Percentiles rank a stretch among this genome's conserved stretches.
phyloP scores from a whole-genome alignment of 2,888 invertebrate species.

The Folsomia candida region DNA sequence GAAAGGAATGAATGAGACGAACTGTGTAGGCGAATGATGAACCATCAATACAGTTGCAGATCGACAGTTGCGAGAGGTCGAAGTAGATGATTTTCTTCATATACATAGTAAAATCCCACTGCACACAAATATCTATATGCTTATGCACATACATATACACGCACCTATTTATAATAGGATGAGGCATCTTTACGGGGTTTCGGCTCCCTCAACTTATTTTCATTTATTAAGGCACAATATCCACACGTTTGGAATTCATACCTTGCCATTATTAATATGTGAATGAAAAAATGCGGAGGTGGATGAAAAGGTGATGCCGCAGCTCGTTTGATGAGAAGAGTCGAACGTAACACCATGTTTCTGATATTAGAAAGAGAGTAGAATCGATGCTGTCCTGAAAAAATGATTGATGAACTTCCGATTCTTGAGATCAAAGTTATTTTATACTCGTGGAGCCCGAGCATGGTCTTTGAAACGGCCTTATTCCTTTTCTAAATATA shows the following conservation, averaged over 20 bases:
- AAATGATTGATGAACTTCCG: conserved; percentile 51
- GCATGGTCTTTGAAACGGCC: conserved; percentile 4
- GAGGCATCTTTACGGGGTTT: too few species aligned
- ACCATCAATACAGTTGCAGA: too few species aligned
- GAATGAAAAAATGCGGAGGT: not conserved
- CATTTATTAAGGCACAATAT: not conserved
- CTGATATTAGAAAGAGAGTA: conserved; percentile 1
- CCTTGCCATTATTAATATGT: not conserved
- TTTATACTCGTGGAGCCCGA: conserved; percentile 34
- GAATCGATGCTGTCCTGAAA: conserved; percentile 38
- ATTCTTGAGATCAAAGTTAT: conserved; percentile 51
- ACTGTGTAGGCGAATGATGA: too few species aligned
- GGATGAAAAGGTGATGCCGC: not conserved
- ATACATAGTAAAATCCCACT: too few species aligned
- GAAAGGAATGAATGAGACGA: not conserved
- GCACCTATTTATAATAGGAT: too few species aligned
- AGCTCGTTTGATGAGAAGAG: not conserved
- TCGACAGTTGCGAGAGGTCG: too few species aligned
- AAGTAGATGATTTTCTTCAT: too few species aligned
- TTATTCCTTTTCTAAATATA: too few species aligned
- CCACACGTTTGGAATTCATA: not conserved
- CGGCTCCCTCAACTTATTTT: not conserved
- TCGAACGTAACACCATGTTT: not conserved
- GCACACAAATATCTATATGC: too few species aligned
- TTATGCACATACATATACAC: too few species aligned